These are phyloP conservation scores for Drosophila macrothrix DNA, from an alignment of 2,888 invertebrate genomes.

Conservation along the genomic window DNA sequence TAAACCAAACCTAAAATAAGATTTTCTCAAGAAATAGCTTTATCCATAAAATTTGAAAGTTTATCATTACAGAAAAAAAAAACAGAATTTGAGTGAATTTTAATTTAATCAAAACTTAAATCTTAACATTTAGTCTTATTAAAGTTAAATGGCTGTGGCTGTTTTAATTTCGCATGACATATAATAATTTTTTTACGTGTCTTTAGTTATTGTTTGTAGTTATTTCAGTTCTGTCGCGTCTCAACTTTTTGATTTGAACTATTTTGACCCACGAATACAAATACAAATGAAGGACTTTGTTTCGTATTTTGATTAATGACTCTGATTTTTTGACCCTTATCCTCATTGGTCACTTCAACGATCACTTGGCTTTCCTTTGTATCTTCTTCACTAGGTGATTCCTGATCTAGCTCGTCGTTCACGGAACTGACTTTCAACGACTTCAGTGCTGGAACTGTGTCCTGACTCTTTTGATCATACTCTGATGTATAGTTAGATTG, in stretches of 20 bases:
- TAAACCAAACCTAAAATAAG: neutral
- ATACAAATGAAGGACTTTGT: constrained; percentile 6
- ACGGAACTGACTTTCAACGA: neutral
- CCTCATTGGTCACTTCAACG: constrained; percentile 8
- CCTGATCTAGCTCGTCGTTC: neutral
- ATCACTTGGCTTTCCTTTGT: constrained; percentile 1
- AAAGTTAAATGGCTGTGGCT: neutral
- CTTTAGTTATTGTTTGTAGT: neutral
- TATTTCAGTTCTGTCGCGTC: constrained; percentile 6
- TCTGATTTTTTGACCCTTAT: constrained; percentile 18
- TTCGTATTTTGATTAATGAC: constrained; percentile 11
- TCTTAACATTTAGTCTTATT: neutral
- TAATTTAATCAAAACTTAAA: neutral
- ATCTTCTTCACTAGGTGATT: neutral
- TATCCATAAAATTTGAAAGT: neutral
- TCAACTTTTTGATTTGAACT: constrained; percentile 2
- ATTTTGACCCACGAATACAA: constrained; percentile 9
- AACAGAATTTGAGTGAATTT: neutral
- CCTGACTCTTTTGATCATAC: neutral
- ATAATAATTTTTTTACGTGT: neutral
- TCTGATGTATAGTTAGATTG: neutral
- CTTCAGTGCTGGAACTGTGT: neutral
- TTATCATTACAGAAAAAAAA: neutral
- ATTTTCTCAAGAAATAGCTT: neutral
- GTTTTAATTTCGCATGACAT: neutral